Evolutionary conservation across 2,797 vertebrate species (phyloP).

Genomic region (Mallotus villosus): DNA sequence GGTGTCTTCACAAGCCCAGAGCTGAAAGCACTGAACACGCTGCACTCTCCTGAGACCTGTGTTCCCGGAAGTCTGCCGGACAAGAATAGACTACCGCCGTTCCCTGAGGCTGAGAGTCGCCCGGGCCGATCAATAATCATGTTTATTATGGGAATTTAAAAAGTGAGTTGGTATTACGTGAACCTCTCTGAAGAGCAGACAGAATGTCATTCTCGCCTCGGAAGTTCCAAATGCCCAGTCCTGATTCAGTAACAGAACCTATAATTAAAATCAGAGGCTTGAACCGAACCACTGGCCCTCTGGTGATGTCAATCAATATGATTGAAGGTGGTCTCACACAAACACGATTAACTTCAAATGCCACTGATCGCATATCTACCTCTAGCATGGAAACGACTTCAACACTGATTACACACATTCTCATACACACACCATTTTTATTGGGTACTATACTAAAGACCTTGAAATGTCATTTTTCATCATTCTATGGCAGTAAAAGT

Average conservation of each 20-base stretch:
- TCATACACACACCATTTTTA: background rate
- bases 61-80: too few relatives aligned
- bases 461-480: too few relatives aligned
- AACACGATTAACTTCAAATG: conserved; percentile 64
- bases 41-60: too few relatives aligned
- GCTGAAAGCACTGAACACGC: too few relatives aligned
- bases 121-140: too few relatives aligned
- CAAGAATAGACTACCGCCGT: too few relatives aligned
- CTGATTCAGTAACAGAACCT: conserved; percentile 36
- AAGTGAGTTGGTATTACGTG: background rate
- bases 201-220: background rate
- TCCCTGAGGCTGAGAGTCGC: too few relatives aligned
- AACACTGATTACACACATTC: background rate
- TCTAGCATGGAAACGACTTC: background rate
- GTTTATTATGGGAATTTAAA: background rate
- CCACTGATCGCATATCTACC: conserved; percentile 22
- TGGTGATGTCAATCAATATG: conserved; percentile 47
- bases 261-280: conserved; percentile 35
- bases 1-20: too few relatives aligned
- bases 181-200: background rate
- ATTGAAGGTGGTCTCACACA: conserved; percentile 15
- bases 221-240: background rate
- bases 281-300: conserved; percentile 17
- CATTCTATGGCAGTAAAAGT: too few relatives aligned
- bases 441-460: background rate